Conservation (phyloP, 1,140 invertebrate genomes). For the Eueides isabella region DNA sequence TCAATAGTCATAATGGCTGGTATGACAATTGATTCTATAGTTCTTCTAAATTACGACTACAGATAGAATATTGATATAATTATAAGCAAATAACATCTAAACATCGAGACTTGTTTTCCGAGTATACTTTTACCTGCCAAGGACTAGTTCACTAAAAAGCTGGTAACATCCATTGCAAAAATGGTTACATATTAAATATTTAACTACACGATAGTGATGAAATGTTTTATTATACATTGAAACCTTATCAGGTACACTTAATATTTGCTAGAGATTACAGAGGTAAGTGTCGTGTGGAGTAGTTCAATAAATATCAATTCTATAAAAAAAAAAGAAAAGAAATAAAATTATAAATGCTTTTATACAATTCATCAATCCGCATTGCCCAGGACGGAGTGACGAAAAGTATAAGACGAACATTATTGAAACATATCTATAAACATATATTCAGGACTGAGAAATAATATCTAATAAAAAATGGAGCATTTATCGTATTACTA, state of each 20-base stretch:
- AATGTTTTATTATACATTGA: neutral
- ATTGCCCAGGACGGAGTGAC: slow-evolving; percentile 78
- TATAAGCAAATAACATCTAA: slow-evolving; percentile 20
- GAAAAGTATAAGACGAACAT: slow-evolving; percentile 52
- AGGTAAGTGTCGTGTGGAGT: slow-evolving; percentile 24
- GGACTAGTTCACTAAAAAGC: neutral
- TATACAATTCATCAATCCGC: slow-evolving; percentile 76
- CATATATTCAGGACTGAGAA: neutral
- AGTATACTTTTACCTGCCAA: neutral
- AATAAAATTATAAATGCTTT: slow-evolving; percentile 21
- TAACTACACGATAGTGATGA: neutral
- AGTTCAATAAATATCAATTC: neutral
- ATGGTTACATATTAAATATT: neutral
- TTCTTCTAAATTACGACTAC: slow-evolving; percentile 49
- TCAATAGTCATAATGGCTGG: slow-evolving; percentile 79
- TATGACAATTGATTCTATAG: slow-evolving; percentile 66
- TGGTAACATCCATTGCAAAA: neutral
- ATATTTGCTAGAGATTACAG: slow-evolving; percentile 2
- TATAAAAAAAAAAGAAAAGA: neutral
- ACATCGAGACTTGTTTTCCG: neutral
- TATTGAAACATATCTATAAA: neutral
- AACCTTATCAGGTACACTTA: slow-evolving; percentile 6
- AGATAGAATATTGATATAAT: slow-evolving; percentile 23
- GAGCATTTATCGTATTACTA: slow-evolving; percentile 48
- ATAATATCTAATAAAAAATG: slow-evolving; percentile 49